phyloP scores from a whole-genome alignment of 2,113 vertebrate genomes.

The Hydrochoerus hydrochaeris region DNA sequence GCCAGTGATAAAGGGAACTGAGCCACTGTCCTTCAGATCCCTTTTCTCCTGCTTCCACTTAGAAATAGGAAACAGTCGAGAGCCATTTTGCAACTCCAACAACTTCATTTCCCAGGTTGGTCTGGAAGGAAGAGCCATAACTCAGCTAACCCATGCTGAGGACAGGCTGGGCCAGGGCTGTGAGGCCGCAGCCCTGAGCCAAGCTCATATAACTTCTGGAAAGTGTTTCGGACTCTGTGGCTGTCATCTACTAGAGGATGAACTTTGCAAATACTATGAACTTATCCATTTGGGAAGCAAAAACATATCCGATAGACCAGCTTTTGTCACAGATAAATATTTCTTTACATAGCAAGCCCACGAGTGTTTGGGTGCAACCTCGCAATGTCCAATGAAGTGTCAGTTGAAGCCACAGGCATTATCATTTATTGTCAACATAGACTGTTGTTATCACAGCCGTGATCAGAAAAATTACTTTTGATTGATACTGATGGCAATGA shows the following conservation, averaged over 20 bases:
- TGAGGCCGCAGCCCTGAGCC: conserved; percentile 45
- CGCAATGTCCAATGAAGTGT: conserved; percentile 86
- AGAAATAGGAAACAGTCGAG: conserved; percentile 66
- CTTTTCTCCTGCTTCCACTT: conserved; percentile 46
- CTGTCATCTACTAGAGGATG: conserved; percentile 83
- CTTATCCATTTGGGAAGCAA: conserved; percentile 84
- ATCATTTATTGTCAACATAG: conserved; percentile 90
- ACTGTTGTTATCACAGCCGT: conserved; percentile 85
- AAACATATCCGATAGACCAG: conserved; percentile 82
- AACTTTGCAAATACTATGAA: conserved; percentile 83
- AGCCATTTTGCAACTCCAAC: conserved; percentile 73
- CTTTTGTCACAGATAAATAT: conserved; percentile 92
- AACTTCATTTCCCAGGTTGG: conserved; percentile 66
- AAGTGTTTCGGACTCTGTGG: conserved; percentile 65
- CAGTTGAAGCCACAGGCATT: conserved; percentile 84
- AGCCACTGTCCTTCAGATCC: conserved; percentile 54
- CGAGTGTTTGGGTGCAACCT: conserved; percentile 87
- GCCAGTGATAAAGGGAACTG: conserved; percentile 35
- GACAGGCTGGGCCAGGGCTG: conserved; percentile 16
- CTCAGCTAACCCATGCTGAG: conserved; percentile 60
- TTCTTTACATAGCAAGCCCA: conserved; percentile 84
- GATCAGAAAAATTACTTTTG: conserved; percentile 88
- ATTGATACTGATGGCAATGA: conserved; percentile 93
- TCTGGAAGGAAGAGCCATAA: conserved; percentile 68
- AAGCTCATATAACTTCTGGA: conserved; percentile 77